Conservation (phyloP, 2,888 invertebrate species). For the Vanessa cardui region DNA sequence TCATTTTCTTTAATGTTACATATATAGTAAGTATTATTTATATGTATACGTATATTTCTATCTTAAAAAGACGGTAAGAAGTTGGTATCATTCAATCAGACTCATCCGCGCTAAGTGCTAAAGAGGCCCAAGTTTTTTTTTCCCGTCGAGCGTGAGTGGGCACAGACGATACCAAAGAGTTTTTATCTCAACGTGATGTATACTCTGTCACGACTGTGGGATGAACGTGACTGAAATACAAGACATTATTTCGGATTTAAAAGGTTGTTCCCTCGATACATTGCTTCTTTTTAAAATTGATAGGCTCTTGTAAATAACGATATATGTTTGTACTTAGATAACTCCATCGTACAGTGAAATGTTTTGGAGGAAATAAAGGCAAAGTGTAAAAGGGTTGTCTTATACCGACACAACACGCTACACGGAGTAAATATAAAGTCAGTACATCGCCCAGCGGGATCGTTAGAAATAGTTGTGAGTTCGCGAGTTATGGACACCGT, state of each 20-base stretch:
- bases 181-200: slow-evolving; percentile 79
- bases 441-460: slow-evolving; percentile 43
- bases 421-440: slow-evolving; percentile 39
- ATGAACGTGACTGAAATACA: slow-evolving; percentile 77
- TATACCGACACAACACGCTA: slow-evolving; percentile 37
- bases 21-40: no score
- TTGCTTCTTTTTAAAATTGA: slow-evolving; percentile 36
- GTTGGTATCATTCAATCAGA: slow-evolving; percentile 52
- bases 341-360: slow-evolving; percentile 22
- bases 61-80: slow-evolving; percentile 9
- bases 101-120: slow-evolving; percentile 58
- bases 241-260: slow-evolving; percentile 60
- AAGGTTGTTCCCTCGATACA: slow-evolving; percentile 38
- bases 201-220: slow-evolving; percentile 72
- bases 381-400: slow-evolving; percentile 37
- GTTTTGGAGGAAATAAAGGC: slow-evolving; percentile 33
- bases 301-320: slow-evolving; percentile 14
- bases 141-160: slow-evolving; percentile 59
- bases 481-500: slow-evolving; percentile 61
- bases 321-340: slow-evolving; percentile 26
- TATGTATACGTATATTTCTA: background rate
- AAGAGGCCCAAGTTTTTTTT: slow-evolving; percentile 53
- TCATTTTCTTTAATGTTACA: background rate
- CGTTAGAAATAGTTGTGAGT: slow-evolving; percentile 60
- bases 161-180: slow-evolving; percentile 60